Base-by-base conservation (phyloP, 1,140 invertebrate species). In the Colletes latitarsis region DNA sequence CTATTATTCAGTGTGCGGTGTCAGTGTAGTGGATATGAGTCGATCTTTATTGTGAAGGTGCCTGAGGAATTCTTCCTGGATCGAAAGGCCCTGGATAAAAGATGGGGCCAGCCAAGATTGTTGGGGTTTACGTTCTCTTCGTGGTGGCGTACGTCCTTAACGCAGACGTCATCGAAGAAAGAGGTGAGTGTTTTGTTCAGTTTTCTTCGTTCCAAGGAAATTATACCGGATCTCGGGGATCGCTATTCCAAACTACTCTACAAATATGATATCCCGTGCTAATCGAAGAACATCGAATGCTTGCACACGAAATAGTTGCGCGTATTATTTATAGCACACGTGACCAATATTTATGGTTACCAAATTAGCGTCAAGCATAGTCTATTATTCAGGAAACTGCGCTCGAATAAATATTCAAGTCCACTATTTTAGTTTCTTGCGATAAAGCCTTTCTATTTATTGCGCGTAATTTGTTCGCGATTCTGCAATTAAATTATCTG, bases 101-200 rank as follows among this genome's bases (percentile, higher is more conserved):
- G 81, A 92, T 92, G 91, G 87, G 88, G 83, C 73, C 67, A 66
- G 81, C 82, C 67, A 86, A 77, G 77, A 79, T 87, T 41, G 58
- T 91, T 46, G 82, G 80, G 80, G 85, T 92, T 86, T 89, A 81
- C 81, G 52, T 89, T 60, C 67, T 91, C 46, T 75, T 90, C 43
- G 57, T 90, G 62, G n/a, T 91, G 67, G 82, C 82, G 63, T 83
- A 82, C 70, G 79, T 82, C 76, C 77, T 77, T 67, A 69, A 68
- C 12, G 82, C 90, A 4, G 88, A 92, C 49, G 90, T 92, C 80
- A 93, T 90, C 71, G 93, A 93, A 62, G 92, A 93, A 90, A 90
- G 92, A 93, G 92, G 92, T 93, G 21, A 66, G 88, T 74, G 9
- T 14, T 3, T 60, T 58, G 41, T 69, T 73, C 30, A 63, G 52